Evolutionary conservation across 2,797 vertebrate genomes (phyloP), one percentile per base, ranked within the genome.

Genomic region (Rallus crepitans): DNA sequence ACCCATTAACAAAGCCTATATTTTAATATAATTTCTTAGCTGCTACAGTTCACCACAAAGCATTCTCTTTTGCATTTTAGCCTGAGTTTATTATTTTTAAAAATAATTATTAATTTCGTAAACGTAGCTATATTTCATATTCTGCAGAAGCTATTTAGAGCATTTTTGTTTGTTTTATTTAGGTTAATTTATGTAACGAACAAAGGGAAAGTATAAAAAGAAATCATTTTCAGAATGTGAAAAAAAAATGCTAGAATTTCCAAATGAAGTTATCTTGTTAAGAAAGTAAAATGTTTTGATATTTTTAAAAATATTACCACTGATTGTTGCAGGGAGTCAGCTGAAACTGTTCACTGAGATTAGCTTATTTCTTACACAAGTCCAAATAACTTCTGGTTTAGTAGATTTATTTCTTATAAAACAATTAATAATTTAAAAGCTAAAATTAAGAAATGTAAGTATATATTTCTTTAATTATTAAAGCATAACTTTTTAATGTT

Each of bases 281-380:
- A 82, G 15, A 72, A 89, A 80, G 17, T 31, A 87, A 91, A 86
- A 75, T 59, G 56, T 39, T 88, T 76, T 72, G 1, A 61, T 65
- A 33, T 61, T 77, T 42, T 86, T 66, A 8, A 65, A 59, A 88
- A 69, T 65, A 53, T 35, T 77, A 11, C 2, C 12, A 9, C 9
- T 52, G 13, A 23, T 61, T 53, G 82, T 90, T 76, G 6, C 35
- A 75, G 7, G 2, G 21, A 7, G 2, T 53, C 50, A 76, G 15
- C 7, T 78, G 57, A 96, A 87, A 64, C 70, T 69, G 31, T 65
- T 82, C 18, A 64, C n/a, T 47, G 9, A 56, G 2, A 71, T 87
- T 35, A 72, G 5, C 0, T 65, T 45, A 47, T 50, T 88, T 65
- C 76, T 79, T 77, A 77, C 20, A 80, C 12, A 76, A 77, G 31